Evolutionary conservation across 2,888 invertebrate species (phyloP), one percentile per base, ranked within the genome.

Genomic region (Colostygia pectinataria): DNA sequence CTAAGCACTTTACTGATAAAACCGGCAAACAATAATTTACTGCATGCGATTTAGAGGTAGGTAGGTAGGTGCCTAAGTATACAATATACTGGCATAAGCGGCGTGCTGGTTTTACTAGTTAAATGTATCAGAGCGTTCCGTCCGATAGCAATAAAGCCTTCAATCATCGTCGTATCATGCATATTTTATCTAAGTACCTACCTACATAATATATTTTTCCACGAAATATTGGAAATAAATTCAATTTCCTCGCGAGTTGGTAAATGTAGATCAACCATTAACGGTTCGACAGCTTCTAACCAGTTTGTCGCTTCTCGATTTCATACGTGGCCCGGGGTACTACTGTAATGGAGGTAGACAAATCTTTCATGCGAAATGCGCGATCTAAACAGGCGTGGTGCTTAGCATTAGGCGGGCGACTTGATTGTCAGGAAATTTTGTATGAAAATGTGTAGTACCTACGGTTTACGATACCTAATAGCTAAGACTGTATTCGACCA

Each of bases 241-340:
- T 69, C 71, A 78, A 79, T 80, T 79, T 77, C 68, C 68, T 52
- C 55, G 49, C 53, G 59, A 64, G 57, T 65, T 65, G 56, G 64
- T 66, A 74, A 31, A 73, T 61, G 63, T 64, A 58, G 58, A 64
- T 47, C 56, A 57, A 59, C 61, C 61, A n/a, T 70, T 77, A 76
- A 75, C 71, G 69, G 65, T 69, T 71, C 66, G 70, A 72, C 68
- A 69, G 69, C 65, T 71, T 66, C 67, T 74, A 65, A 65, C 62
- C 64, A 48, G 77, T 77, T 75, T 73, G 64, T 64, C 48, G 58
- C 53, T 51, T 48, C 59, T 56, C 56, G 59, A 65, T 70, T 63
- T 63, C 55, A 55, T 61, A 57, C 50, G 29, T 41, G 24, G 36
- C n/a, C n/a, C n/a, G n/a, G n/a, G n/a, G n/a, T n/a, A n/a, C n/a